These are phyloP conservation scores for Macaca fascicularis DNA, from an alignment of 2,113 vertebrate genomes.

Conservation along the genomic window T2T-MFA8v1.1 NC_088380.1:148220501-148221000, in stretches of 20 bases:
- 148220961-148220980: neutral
- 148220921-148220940: neutral
- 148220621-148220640: constrained; percentile 63
- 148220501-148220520: neutral
- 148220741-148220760: neutral
- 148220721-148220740: constrained; percentile 12
- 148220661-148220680: constrained; percentile 52
- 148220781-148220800: neutral
- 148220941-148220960: constrained; percentile 24
- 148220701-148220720: constrained; percentile 48
- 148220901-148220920: neutral
- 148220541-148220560: neutral
- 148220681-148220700: constrained; percentile 62
- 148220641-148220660: constrained; percentile 70
- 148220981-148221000: neutral
- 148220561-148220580: constrained; percentile 50
- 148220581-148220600: constrained; percentile 58
- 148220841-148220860: neutral
- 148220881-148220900: neutral
- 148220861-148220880: neutral
- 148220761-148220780: neutral
- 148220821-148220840: neutral
- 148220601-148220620: constrained; percentile 70
- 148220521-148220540: neutral
- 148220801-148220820: neutral